Conservation (phyloP, 2,113 vertebrate species). For the Papio anubis region DNA sequence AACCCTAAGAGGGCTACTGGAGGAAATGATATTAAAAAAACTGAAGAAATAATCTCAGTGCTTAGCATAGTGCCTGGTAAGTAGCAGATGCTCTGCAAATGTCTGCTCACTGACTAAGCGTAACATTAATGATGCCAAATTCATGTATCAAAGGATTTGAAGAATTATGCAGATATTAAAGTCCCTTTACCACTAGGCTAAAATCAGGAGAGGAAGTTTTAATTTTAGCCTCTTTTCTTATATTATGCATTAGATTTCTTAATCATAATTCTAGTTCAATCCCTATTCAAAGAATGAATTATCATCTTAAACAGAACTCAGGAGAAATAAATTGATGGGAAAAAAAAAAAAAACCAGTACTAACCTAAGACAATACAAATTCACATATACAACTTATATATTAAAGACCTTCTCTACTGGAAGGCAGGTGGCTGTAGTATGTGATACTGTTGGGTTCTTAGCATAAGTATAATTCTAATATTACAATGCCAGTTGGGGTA, state of each 20-base stretch:
- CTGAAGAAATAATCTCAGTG: neutral
- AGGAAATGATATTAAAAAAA: neutral
- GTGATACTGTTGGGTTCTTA: neutral
- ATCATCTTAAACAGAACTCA: conserved; percentile 29
- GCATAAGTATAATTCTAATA: neutral
- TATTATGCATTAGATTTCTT: conserved; percentile 39
- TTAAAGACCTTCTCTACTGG: neutral
- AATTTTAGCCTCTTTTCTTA: conserved; percentile 15
- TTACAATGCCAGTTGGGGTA: neutral
- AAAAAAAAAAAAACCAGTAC: neutral
- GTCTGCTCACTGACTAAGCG: neutral
- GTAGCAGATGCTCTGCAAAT: neutral
- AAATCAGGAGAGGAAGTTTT: neutral
- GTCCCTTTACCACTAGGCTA: neutral
- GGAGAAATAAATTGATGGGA: neutral
- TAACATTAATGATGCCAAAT: neutral
- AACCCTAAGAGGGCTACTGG: neutral
- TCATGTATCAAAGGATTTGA: neutral
- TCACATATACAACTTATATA: neutral
- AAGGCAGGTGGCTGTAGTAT: neutral
- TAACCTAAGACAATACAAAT: conserved; percentile 10
- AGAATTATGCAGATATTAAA: conserved; percentile 9
- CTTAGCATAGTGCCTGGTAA: neutral
- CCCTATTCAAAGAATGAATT: conserved; percentile 46
- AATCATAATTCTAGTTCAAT: conserved; percentile 53